Evolutionary conservation across 2,797 vertebrate genomes (phyloP), one percentile per base, ranked within the genome.

Genomic region (Schizopygopsis pylzovi): DNA sequence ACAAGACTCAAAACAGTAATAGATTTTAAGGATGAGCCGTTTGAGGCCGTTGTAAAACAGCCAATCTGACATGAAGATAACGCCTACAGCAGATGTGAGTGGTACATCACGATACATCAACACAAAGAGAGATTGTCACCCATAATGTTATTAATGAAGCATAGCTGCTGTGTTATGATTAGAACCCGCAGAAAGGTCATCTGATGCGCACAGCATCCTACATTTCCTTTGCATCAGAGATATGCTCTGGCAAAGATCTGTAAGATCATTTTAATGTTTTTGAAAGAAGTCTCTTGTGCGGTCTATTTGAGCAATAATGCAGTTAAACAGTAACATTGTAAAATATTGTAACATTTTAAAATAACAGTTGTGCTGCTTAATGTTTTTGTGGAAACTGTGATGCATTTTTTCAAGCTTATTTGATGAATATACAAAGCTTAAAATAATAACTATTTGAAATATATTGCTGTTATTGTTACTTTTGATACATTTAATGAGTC

Each of bases 1-100:
- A 41, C 75, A 78, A 39, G 37, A 25, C 37, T 78, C 18, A 78
- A 78, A 78, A 59, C 20, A 15, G 37, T 39, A 78, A 41, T 78
- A 37, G 20, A 78, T 59, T 41, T 12, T 22, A 76, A 54, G 33
- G 33, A 56, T 77, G 75, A 77, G 75, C 12, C 18, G 20, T 39
- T 77, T 56, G 49, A 77, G 33, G 49, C 6, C 3, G 22, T 12
- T 77, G 33, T 77, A 41, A 77, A 39, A 59, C n/a, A 59, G 6
- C 75, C n/a, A 68, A 16, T 4, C 16, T 39, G 65, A 63, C 61
- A 63, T 63, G 11, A 25, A 25, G 15, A 63, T 63, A 63, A 63
- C 6, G 61, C 61, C n/a, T 63, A 13, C 25, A 15, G 25, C 6
- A 33, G 61, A 65, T 65, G 61, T 65, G 61, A 28, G n/a, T 12